Base-by-base conservation (phyloP, 2,888 invertebrate species). In the Imbricaverruca yamaguchii region DNA sequence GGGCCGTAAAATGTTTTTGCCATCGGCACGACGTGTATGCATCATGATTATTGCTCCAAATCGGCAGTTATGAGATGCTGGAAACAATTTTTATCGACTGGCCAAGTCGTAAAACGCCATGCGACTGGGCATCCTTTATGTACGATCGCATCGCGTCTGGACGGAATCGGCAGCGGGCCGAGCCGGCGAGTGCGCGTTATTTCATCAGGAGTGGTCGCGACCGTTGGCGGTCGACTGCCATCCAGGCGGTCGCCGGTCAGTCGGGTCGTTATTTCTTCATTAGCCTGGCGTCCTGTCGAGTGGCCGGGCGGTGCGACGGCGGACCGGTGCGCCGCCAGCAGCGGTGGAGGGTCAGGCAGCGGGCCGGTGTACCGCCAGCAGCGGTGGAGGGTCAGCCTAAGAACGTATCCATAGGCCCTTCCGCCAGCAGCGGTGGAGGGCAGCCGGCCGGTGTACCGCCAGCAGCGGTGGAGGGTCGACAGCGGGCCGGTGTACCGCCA, bases 11-110 rank as follows among this genome's bases (percentile, higher is more conserved):
- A 74, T 74, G 74, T 55, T 18, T 21, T 21, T 21, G 74, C 74
- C 74, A 53, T 74, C 55, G 7, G 21, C 74, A 18, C 74, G 74
- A 21, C 74, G 18, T 74, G 74, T 21, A 74, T 74, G 74, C 74
- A 55, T 74, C 74, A 74, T 55, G 74, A 74, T 74, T 74, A 74
- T 55, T 55, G 74, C 39, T 23, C 18, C 6, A 21, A 74, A 74
- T 74, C 74, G 74, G 74, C 55, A 23, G 21, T 74, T 74, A 15
- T 74, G 74, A 74, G 74, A 74, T 11, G 55, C 74, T 74, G 74
- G 53, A 39, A 55, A 53, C 74, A 74, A 74, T 74, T 55, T 74
- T 74, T 74, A 74, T 74, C 74, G 74, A 74, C 53, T 55, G 74
- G 13, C 55, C 53, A 13, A 53, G 74, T 74, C 74, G 74, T 74